Base-by-base conservation (phyloP, 35 echinoderm and acorn worm genomes). In the Ophiothrix spiculata region DNA sequence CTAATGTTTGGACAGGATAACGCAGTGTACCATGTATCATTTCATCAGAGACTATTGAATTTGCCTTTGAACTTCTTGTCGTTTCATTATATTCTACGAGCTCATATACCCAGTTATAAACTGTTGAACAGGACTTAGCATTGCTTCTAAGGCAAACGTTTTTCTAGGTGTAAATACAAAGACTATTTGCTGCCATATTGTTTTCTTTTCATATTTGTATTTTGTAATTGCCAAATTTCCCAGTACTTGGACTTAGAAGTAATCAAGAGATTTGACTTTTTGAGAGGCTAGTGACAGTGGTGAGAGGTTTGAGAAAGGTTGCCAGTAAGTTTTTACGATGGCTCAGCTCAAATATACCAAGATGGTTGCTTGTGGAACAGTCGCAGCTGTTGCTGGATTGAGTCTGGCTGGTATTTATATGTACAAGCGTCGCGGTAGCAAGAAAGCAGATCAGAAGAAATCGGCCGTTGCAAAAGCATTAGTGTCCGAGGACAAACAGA, bases 341-440 rank as follows among this genome's bases (percentile, higher is more conserved):
- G 94, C 94, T 56, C 94, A 97, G 77, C 85, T 97, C 37, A 87
- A 91, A 23, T 97, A 97, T 40, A 89, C 90, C 35, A 89, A 93
- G 80, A 91, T 87, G 31, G 84, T 92, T 75, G 91, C 91, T 13
- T 97, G 94, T 84, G 94, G 94, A 38, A 90, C 90, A 16, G 87
- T 81, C 56, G 75, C 87, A 19, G 81, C 87, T 38, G 81, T 80
- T 36, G 90, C 84, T 17, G 90, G 94, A 1, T 28, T 69, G 60
- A n/a, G 60, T 15, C 60, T 97, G 37, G 87, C 89, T 8, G 87
- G 87, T 25, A 35, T 86, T 39, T 97, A 93, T 75, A 46, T 93
- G 14, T 97, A 97, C 73, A 90, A 89, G 39, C 83, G 84, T 14
- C 89, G 80, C 11, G 39, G 54, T 35, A 35, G 38, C 54, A 87